Conservation (phyloP, 1,140 invertebrate genomes). For the Nylanderia fulva region DNA sequence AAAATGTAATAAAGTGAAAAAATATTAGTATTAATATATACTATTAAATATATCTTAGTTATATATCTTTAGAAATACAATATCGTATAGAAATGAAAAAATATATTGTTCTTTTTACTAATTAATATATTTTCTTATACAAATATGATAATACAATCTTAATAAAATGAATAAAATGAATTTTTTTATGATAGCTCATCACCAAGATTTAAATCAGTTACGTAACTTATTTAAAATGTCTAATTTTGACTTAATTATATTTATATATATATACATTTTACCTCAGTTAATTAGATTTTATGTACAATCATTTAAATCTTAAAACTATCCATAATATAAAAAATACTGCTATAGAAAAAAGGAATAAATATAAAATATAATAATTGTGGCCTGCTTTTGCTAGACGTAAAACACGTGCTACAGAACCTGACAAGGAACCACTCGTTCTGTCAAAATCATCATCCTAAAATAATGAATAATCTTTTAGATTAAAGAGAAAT, state of each 20-base stretch:
- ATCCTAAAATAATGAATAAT: constrained; percentile 86
- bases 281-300: background rate
- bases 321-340: constrained; percentile 93
- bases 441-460: constrained; percentile 95
- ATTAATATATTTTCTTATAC: background rate
- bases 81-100: too few species aligned
- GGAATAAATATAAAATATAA: constrained; percentile 93
- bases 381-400: constrained; percentile 93
- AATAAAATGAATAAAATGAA: background rate
- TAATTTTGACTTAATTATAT: constrained; percentile 1
- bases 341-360: constrained; percentile 94
- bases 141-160: background rate
- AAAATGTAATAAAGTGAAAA: too few species aligned
- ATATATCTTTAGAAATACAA: too few species aligned
- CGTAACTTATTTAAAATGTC: background rate
- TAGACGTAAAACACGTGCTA: constrained; percentile 91
- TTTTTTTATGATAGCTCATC: background rate
- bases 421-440: constrained; percentile 93
- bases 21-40: too few species aligned
- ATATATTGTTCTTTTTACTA: background rate
- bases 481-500: background rate
- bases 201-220: background rate
- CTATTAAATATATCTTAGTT: too few species aligned
- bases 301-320: constrained; percentile 89
- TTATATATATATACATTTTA: constrained; percentile 24